phyloP scores from a whole-genome alignment of 2,113 vertebrate genomes.

The Sardina pilchardus region DNA sequence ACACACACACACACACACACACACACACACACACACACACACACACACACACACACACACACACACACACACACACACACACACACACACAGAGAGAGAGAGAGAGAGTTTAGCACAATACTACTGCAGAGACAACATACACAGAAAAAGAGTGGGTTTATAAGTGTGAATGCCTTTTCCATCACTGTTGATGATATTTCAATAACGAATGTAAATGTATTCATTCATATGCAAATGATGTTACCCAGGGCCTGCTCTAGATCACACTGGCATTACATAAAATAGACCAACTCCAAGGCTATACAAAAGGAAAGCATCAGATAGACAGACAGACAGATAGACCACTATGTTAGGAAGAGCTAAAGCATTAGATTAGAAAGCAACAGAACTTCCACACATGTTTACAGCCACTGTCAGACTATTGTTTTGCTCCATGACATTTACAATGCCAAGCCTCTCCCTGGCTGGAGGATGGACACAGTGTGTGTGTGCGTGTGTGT shows the following conservation, averaged over 20 bases:
- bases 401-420: background rate
- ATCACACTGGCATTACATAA: background rate
- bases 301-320: background rate
- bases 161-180: too few relatives aligned
- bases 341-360: background rate
- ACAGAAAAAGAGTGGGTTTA: too few relatives aligned
- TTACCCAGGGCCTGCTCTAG: background rate
- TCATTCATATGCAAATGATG: background rate
- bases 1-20: too few relatives aligned
- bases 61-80: too few relatives aligned
- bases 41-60: too few relatives aligned
- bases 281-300: background rate
- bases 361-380: too few relatives aligned
- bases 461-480: background rate
- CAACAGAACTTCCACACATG: background rate
- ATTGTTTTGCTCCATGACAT: background rate
- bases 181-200: background rate
- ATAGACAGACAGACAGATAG: too few relatives aligned
- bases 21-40: too few relatives aligned
- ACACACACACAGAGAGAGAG: too few relatives aligned
- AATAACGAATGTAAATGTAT: background rate
- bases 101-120: too few relatives aligned
- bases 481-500: slow-evolving; percentile 22
- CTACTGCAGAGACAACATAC: too few relatives aligned
- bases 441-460: background rate